These are phyloP conservation scores for Drosophila busckii DNA, from an alignment of 1,140 invertebrate species.

Conservation along the genomic window DNA sequence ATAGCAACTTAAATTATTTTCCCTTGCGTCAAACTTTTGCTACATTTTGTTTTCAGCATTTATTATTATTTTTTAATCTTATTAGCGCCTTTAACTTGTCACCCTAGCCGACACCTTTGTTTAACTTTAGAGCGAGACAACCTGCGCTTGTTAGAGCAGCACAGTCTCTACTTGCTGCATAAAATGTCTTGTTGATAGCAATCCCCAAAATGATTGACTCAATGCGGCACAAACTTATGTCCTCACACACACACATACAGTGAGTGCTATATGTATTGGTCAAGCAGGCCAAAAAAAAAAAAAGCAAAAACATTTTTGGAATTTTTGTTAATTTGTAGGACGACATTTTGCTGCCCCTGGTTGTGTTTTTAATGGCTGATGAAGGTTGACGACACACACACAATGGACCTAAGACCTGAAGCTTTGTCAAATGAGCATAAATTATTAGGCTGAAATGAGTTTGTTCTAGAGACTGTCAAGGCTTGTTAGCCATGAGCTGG, in stretches of 20 bases:
- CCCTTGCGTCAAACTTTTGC: not conserved
- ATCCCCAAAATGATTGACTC: conserved; percentile 62
- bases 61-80: not conserved
- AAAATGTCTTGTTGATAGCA: conserved; percentile 53
- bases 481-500: too few relatives aligned
- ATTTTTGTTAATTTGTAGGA: conserved; percentile 76
- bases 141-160: conserved; percentile 1
- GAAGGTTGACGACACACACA: conserved; percentile 11
- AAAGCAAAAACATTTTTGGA: conserved; percentile 54
- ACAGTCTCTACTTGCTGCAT: too few relatives aligned
- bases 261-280: not conserved
- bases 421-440: too few relatives aligned
- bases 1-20: too few relatives aligned
- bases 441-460: too few relatives aligned
- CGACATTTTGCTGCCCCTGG: conserved; percentile 63
- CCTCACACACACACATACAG: conserved; percentile 7
- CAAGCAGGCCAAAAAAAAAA: conserved; percentile 37
- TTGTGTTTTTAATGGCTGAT: conserved; percentile 28
- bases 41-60: not conserved
- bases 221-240: conserved; percentile 34
- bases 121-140: not conserved
- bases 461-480: too few relatives aligned
- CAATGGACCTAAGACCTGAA: too few relatives aligned
- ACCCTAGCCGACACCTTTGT: not conserved
- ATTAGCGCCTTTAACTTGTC: conserved; percentile 11